These are phyloP conservation scores for Otocyon megalotis DNA, from an alignment of 2,113 vertebrate genomes.

Conservation along the genomic window DNA sequence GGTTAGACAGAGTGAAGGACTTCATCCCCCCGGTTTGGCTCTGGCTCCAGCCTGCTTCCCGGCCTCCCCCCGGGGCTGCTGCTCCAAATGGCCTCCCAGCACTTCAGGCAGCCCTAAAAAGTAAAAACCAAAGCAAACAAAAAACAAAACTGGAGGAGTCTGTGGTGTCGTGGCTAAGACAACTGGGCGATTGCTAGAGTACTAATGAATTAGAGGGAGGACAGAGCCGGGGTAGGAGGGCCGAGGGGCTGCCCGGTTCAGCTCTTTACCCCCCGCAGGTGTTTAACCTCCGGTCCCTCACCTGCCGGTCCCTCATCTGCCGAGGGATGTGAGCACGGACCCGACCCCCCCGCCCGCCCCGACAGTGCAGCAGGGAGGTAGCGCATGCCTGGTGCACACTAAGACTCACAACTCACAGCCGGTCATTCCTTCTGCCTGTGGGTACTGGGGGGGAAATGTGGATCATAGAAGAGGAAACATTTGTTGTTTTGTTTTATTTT, in stretches of 20 bases:
- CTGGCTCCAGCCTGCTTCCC: background rate
- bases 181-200: background rate
- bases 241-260: background rate
- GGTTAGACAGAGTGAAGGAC: background rate
- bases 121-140: conserved; percentile 33
- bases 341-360: too few species aligned
- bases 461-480: background rate
- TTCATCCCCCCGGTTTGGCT: background rate
- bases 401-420: background rate
- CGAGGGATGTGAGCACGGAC: background rate
- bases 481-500: background rate
- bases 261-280: background rate
- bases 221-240: background rate
- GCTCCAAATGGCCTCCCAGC: background rate
- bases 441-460: background rate
- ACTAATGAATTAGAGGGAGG: background rate
- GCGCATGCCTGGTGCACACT: background rate
- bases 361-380: too few species aligned
- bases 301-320: background rate
- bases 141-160: background rate
- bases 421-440: background rate
- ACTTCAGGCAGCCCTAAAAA: conserved; percentile 32
- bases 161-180: background rate
- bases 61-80: background rate
- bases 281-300: background rate